phyloP scores from a whole-genome alignment of 2,888 invertebrate genomes.

The Syrista parreyssii region DNA sequence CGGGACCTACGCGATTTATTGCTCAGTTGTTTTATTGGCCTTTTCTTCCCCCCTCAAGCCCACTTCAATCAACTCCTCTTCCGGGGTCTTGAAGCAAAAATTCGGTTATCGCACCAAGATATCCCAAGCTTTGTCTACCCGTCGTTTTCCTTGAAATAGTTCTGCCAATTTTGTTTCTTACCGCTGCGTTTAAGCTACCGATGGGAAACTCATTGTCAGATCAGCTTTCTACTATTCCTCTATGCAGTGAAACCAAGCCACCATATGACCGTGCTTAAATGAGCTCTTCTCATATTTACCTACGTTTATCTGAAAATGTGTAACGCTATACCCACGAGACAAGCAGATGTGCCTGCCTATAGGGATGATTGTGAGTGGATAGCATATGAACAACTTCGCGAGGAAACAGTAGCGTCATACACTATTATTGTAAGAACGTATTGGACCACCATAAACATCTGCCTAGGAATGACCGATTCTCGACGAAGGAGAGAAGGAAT shows the following conservation, averaged over 20 bases:
- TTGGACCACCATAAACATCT: slow-evolving; percentile 48
- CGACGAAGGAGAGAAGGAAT: slow-evolving; percentile 13
- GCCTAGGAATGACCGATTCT: slow-evolving; percentile 22
- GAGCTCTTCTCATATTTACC: too few species aligned
- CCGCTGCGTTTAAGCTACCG: slow-evolving; percentile 11
- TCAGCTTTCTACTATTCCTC: slow-evolving; percentile 14
- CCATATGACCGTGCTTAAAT: slow-evolving; percentile 14
- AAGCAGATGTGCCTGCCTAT: too few species aligned
- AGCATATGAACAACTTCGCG: too few species aligned
- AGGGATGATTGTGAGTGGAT: too few species aligned
- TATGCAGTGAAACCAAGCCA: slow-evolving; percentile 6
- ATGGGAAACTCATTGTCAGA: neutral
- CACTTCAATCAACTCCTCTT: too few species aligned
- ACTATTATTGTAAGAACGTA: slow-evolving; percentile 5
- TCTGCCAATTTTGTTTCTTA: slow-evolving; percentile 21
- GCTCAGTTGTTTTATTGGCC: slow-evolving; percentile 56
- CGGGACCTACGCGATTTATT: slow-evolving; percentile 51
- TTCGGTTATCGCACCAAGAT: slow-evolving; percentile 38
- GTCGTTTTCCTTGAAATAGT: slow-evolving; percentile 17
- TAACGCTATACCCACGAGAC: too few species aligned
- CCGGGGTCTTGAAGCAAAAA: neutral
- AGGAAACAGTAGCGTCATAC: too few species aligned
- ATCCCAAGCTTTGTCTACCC: slow-evolving; percentile 14
- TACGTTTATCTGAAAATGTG: too few species aligned
- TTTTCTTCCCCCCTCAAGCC: slow-evolving; percentile 8